Percentiles rank a stretch among this genome's conserved stretches.
Conservation (phyloP, 1,140 invertebrate genomes). For the Andrena cerasifolii region DNA sequence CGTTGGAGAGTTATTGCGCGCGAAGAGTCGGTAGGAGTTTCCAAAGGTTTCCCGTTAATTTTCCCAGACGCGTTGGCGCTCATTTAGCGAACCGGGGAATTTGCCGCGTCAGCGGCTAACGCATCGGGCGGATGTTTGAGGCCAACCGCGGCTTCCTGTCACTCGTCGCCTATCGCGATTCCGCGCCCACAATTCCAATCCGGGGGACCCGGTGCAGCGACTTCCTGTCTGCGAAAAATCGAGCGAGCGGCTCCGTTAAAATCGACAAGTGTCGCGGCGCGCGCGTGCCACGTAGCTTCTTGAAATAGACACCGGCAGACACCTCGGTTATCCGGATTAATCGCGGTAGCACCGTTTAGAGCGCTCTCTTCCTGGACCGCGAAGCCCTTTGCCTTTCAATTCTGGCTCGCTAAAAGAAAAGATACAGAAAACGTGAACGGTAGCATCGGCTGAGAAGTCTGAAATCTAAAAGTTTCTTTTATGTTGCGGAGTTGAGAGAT, state of each 20-base stretch:
- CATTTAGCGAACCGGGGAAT: too few species aligned
- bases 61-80: too few species aligned
- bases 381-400: background rate
- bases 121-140: constrained; percentile 11
- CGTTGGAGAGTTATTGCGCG: too few species aligned
- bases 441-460: too few species aligned
- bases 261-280: constrained; percentile 4
- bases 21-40: too few species aligned
- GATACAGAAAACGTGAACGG: too few species aligned
- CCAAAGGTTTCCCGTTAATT: background rate
- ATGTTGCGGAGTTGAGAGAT: too few species aligned
- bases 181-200: constrained; percentile 23
- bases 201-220: background rate
- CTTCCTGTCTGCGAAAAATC: constrained; percentile 28
- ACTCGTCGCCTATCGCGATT: constrained; percentile 38
- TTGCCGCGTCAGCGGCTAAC: background rate
- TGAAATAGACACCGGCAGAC: background rate
- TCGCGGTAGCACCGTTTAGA: background rate
- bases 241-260: constrained; percentile 10
- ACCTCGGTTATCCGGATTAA: constrained; percentile 30
- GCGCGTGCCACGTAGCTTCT: background rate
- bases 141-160: constrained; percentile 41
- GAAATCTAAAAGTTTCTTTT: too few species aligned
- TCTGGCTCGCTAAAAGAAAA: too few species aligned
- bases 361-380: too few species aligned